Conservation (phyloP, 92 coral and sea anemone genomes). For the Zoanthus gigantus region DNA sequence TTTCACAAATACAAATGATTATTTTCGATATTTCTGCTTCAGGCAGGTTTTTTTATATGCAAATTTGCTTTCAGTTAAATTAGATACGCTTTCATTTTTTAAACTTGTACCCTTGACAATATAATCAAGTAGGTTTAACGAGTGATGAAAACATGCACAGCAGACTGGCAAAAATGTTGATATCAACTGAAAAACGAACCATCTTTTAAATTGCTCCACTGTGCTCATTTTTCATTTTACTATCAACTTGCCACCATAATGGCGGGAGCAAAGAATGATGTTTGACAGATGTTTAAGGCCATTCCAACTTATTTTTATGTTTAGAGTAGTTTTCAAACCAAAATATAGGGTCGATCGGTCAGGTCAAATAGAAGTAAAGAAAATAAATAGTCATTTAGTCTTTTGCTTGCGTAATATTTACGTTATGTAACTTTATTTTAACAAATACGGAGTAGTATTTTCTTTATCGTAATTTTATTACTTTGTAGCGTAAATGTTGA, state of each 20-base stretch:
- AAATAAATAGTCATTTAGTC: no score
- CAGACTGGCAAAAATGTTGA: neutral
- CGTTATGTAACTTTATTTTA: no score
- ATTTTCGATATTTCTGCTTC: neutral
- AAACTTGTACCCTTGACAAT: neutral
- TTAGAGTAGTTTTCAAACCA: neutral
- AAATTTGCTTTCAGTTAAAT: neutral
- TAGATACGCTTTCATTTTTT: neutral
- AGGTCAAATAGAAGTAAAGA: no score
- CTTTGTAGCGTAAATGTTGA: no score
- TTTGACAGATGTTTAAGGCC: neutral
- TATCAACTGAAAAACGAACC: neutral
- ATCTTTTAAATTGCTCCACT: neutral
- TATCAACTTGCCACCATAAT: conserved; percentile 29
- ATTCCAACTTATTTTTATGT: neutral
- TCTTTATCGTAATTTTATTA: no score
- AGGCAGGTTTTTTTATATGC: neutral
- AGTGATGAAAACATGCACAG: neutral
- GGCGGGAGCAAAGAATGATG: neutral
- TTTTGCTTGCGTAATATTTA: no score
- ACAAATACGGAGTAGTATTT: no score
- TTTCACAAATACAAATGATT: neutral
- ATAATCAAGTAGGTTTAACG: neutral
- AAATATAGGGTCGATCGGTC: no score
- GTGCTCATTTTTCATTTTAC: conserved; percentile 17